Evolutionary conservation across 2,888 invertebrate species (phyloP), one percentile per base, ranked within the genome.

Genomic region (Heteromurus nitidus): DNA sequence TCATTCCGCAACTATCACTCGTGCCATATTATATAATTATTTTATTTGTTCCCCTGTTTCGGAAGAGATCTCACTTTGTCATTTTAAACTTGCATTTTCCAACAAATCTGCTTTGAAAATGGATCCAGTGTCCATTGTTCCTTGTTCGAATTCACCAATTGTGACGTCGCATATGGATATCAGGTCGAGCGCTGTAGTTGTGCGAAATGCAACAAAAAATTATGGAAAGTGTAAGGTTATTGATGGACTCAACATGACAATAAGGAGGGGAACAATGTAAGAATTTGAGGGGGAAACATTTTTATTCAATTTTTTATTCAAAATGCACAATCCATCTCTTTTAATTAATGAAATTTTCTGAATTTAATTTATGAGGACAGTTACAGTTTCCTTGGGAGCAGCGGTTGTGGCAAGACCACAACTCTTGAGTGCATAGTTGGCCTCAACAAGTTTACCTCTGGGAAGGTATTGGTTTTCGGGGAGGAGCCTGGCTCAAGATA

Each of bases 391-490:
- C 30, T 82, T 1, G 82, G 82, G 0, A 72, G 72, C 22, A 72
- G 72, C 44, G 82, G 82, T 1, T 97, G 97, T 89, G 96, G 96
- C 13, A 98, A 98, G 90, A 64, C 70, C 16, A 97, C 97, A 0
- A 90, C 97, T 16, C 92, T 98, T 3, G 95, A 96, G 65, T 68
- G 68, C 16, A 68, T 76, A 22, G 60, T 76, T 2, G 76, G 76
- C n/a, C 28, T 96, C 62, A 92, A 96, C 87, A 92, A 94, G 87
- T 91, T 96, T 65, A 95, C 96, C 90, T 92, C 93, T 1, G 97
- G 97, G 3, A 94, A 95, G 89, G 94, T 97, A 87, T 94, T 93
- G 91, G 96, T 97, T 42, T 92, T 97, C 68, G 97, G 97, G 0
- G 95, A 95, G 20, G 94, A 93, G 88, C 97, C 97, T 0, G 97